These are phyloP conservation scores for Rhynchotus rufescens DNA, from an alignment of 2,797 vertebrate species.

Conservation along the genomic window DNA sequence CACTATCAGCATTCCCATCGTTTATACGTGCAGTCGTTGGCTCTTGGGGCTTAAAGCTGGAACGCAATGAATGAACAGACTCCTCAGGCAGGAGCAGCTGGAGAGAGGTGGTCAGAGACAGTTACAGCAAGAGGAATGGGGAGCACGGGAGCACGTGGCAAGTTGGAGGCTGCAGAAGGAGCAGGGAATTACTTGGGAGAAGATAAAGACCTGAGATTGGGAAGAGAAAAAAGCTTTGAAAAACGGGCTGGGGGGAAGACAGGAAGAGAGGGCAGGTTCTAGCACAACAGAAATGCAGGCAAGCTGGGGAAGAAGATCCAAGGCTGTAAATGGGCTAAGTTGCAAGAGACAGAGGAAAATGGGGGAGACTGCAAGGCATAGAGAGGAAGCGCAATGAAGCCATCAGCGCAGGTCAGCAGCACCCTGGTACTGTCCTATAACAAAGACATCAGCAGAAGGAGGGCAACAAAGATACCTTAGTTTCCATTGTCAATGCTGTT, in stretches of 20 bases:
- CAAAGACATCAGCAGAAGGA: neutral
- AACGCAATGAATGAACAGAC: slow-evolving; percentile 53
- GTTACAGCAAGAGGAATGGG: neutral
- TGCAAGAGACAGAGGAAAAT: neutral
- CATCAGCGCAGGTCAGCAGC: accelerated
- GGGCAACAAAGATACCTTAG: neutral
- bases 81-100: slow-evolving; percentile 34
- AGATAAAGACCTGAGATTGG: neutral
- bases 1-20: slow-evolving; percentile 55
- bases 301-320: neutral
- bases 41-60: slow-evolving; percentile 51
- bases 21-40: slow-evolving; percentile 28
- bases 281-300: neutral
- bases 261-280: neutral
- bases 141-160: neutral
- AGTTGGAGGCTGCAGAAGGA: neutral
- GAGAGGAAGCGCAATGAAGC: neutral
- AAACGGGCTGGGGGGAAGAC: neutral
- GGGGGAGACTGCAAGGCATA: neutral
- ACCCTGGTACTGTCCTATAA: neutral
- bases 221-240: neutral
- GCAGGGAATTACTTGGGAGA: neutral
- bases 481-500: neutral
- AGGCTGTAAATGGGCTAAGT: neutral
- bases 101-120: slow-evolving; percentile 42